These are phyloP conservation scores for Panagrolaimus sp. DNA, from an alignment of 1,140 invertebrate species.

Conservation along the genomic window DNA sequence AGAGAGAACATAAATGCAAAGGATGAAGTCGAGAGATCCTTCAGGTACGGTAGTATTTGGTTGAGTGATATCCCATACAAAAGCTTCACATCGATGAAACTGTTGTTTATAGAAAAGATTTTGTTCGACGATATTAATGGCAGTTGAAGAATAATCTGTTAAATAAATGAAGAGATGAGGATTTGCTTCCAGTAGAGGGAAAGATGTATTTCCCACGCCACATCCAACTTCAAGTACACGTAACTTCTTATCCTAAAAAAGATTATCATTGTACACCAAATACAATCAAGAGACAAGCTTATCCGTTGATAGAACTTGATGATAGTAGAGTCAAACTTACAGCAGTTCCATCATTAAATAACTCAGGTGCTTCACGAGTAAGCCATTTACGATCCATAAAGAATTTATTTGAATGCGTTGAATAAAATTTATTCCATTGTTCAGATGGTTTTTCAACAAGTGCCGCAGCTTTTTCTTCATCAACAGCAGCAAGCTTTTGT, in stretches of 20 bases:
- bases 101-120: not conserved
- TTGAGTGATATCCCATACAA: slow-evolving; percentile 76
- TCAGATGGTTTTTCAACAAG: slow-evolving; percentile 69
- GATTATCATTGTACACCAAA: too few relatives aligned
- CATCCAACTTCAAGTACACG: slow-evolving; percentile 69
- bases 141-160: slow-evolving; percentile 88
- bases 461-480: slow-evolving; percentile 61
- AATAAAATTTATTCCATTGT: slow-evolving; percentile 89
- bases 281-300: too few relatives aligned
- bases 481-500: slow-evolving; percentile 69
- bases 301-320: too few relatives aligned
- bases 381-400: slow-evolving; percentile 98
- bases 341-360: slow-evolving; percentile 60
- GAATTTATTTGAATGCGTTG: slow-evolving; percentile 84
- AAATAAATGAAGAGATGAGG: slow-evolving; percentile 80
- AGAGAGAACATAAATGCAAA: slow-evolving; percentile 92
- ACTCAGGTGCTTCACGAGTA: slow-evolving; percentile 91
- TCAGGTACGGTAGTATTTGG: slow-evolving; percentile 65
- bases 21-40: slow-evolving; percentile 75
- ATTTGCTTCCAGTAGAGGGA: slow-evolving; percentile 79
- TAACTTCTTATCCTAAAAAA: slow-evolving; percentile 20
- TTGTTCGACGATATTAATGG: slow-evolving; percentile 66
- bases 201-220: slow-evolving; percentile 92
- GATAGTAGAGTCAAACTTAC: too few relatives aligned
- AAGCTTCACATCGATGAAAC: slow-evolving; percentile 61